phyloP scores from a whole-genome alignment of 2,888 invertebrate genomes.

The Philereme vetulata region DNA sequence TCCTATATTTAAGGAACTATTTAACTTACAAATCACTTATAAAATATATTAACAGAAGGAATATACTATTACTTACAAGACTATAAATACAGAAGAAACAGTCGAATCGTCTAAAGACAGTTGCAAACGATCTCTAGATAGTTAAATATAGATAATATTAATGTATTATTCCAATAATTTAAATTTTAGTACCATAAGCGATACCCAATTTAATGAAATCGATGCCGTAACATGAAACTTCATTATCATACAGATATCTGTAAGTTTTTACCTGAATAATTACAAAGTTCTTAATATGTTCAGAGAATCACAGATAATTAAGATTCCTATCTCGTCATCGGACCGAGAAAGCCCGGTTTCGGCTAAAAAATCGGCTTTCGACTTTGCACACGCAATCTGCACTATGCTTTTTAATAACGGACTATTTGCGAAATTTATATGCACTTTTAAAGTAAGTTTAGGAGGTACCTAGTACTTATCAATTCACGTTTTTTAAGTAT shows the following conservation, averaged over 20 bases:
- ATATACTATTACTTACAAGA: too few species aligned
- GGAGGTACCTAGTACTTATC: not conserved
- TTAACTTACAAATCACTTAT: too few species aligned
- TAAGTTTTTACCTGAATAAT: constrained; percentile 25
- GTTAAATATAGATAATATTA: too few species aligned
- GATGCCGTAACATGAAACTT: constrained; percentile 4
- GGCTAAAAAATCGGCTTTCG: constrained; percentile 33
- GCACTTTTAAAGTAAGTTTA: constrained; percentile 2
- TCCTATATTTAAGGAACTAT: too few species aligned
- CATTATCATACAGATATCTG: constrained; percentile 8
- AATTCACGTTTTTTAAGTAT: too few species aligned
- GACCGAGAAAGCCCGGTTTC: constrained; percentile 44
- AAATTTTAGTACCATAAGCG: too few species aligned
- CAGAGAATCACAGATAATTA: constrained; percentile 43
- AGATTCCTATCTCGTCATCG: constrained; percentile 46
- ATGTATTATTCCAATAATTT: too few species aligned
- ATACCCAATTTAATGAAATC: not conserved
- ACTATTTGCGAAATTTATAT: constrained; percentile 27
- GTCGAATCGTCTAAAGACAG: too few species aligned
- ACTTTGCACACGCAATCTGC: constrained; percentile 29
- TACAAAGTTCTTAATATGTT: constrained; percentile 35
- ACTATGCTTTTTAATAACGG: constrained; percentile 29
- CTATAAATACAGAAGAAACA: too few species aligned
- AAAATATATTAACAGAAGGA: too few species aligned
- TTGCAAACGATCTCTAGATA: too few species aligned